Evolutionary conservation across 2,888 invertebrate species (phyloP).

Genomic region (Nezara viridula): DNA sequence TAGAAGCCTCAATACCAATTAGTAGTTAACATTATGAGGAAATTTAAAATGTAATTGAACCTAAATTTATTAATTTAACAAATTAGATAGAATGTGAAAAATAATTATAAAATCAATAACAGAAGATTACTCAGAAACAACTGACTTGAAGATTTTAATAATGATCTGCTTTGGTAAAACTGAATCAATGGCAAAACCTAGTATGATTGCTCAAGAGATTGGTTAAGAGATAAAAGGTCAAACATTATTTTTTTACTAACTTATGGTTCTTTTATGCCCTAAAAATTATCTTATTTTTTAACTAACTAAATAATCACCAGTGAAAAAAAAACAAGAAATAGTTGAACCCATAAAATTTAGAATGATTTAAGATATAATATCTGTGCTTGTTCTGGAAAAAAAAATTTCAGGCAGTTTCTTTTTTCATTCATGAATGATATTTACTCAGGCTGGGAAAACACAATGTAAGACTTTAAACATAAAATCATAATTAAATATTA

Average conservation of each 20-base stretch:
- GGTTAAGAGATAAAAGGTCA: slow-evolving; percentile 35
- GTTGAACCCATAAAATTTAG: too few relatives aligned
- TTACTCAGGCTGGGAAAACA: too few relatives aligned
- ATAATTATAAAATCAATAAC: neutral
- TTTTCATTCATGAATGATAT: too few relatives aligned
- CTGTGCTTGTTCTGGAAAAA: too few relatives aligned
- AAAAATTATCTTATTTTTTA: neutral
- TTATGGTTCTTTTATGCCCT: neutral
- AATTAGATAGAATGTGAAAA: neutral
- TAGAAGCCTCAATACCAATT: too few relatives aligned
- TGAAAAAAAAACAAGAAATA: too few relatives aligned
- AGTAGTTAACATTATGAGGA: too few relatives aligned
- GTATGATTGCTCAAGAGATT: neutral
- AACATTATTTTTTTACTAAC: neutral
- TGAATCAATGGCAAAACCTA: neutral
- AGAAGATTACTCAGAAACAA: neutral
- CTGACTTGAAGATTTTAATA: neutral
- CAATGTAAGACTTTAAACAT: neutral
- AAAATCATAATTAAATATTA: neutral
- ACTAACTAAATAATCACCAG: neutral
- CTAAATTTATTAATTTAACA: too few relatives aligned
- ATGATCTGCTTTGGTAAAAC: neutral
- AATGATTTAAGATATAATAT: too few relatives aligned
- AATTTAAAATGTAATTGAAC: too few relatives aligned
- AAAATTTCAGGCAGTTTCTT: too few relatives aligned